Conservation (phyloP, 2,797 vertebrate genomes). For the Psittacula derbiana region DNA sequence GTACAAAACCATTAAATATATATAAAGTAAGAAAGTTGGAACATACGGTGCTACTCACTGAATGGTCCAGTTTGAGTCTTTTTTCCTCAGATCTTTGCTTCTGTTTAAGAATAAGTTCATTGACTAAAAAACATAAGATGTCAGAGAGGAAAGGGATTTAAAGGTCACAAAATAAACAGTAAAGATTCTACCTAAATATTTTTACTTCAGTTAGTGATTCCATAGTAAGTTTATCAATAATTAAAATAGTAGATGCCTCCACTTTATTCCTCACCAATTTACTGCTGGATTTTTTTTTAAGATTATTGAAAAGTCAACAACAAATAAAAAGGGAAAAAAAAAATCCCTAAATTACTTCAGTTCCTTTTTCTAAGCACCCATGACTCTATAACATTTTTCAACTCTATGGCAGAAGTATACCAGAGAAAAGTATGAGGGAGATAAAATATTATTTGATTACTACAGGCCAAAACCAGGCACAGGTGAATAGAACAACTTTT, state of each 20-base stretch:
- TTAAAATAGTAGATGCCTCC: not conserved
- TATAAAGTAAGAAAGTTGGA: slow-evolving; percentile 72
- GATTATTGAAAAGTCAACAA: not conserved
- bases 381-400: not conserved
- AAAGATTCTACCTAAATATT: not conserved
- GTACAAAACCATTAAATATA: not conserved
- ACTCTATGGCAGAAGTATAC: not conserved
- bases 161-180: not conserved
- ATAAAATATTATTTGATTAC: not conserved
- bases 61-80: slow-evolving; percentile 95
- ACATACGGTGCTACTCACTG: slow-evolving; percentile 91
- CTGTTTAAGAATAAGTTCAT: slow-evolving; percentile 99
- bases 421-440: not conserved
- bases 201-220: not conserved
- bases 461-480: not conserved
- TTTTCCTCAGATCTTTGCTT: slow-evolving; percentile 98
- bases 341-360: not conserved
- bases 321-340: not conserved
- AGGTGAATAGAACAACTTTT: not conserved
- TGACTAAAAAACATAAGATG: slow-evolving; percentile 80
- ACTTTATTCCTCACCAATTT: not conserved
- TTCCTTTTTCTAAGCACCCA: not conserved
- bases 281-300: not conserved
- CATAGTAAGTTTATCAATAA: not conserved
- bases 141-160: not conserved